Evolutionary conservation across 2,797 vertebrate genomes (phyloP), one percentile per base, ranked within the genome.

Genomic region (Scolopax rusticola): DNA sequence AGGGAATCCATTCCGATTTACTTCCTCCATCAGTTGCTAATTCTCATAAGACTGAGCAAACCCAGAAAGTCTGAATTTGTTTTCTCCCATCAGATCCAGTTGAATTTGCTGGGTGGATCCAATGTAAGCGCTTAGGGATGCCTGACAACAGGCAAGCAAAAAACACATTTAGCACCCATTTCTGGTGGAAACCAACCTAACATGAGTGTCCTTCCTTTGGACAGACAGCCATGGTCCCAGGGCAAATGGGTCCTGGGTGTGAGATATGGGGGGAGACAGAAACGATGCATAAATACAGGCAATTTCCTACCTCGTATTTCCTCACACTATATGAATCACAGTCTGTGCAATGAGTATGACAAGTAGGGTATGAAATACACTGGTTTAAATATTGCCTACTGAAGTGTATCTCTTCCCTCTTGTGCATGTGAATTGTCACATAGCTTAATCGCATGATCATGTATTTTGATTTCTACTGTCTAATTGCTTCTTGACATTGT

Each of bases 401-500:
- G 78, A 8, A 24, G 41, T 3, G 51, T 20, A 76, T 61, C 77
- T 86, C 64, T 93, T 79, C 74, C 86, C 71, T 79, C 75, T 20
- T 4, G 14, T 78, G 74, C 79, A 14, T 5, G 38, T 40, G 93
- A 84, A 1, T 28, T 92, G 93, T 89, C 93, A 85, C 78, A 38
- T 3, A 43, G 75, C 90, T 78, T 21, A 53, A 87, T 36, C 10
- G 68, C 90, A 91, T 71, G 40, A 48, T 11, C 40, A 7, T 61
- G 87, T 83, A n/a, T 85, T 95, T 75, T 81, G 90, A 85, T 80
- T 96, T 91, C 82, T 57, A 20, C 90, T 75, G 82, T 64, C 81
- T 96, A 97, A 97, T 97, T 96, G 93, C 94, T 97, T 76, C 91
- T 97, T 95, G 90, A 60, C 93, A 80, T 92, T 51, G 79, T 91